Evolutionary conservation across 2,888 invertebrate species (phyloP).

Genomic region (Girardia tigrina): DNA sequence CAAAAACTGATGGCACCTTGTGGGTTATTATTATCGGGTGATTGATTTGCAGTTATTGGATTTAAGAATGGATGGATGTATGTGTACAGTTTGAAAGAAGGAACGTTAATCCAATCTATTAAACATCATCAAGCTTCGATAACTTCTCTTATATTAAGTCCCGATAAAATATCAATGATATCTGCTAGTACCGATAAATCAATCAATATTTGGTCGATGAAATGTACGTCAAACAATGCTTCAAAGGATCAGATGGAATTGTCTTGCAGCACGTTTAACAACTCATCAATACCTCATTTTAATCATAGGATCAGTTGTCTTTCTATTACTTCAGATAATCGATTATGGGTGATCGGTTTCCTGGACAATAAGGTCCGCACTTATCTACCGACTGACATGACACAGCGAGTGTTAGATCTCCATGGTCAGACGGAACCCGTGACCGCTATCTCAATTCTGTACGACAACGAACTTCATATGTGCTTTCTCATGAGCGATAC

Average conservation of each 20-base stretch:
- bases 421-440: constrained; percentile 93
- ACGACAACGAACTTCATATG: too few relatives aligned
- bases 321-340: not conserved
- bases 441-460: constrained; percentile 76
- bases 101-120: not conserved
- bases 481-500: too few relatives aligned
- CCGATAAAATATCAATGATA: not conserved
- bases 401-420: constrained; percentile 54
- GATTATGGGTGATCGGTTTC: not conserved
- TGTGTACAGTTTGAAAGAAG: not conserved
- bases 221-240: not conserved
- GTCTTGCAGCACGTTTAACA: not conserved
- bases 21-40: too few relatives aligned
- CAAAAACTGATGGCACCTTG: too few relatives aligned
- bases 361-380: not conserved
- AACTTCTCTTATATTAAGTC: not conserved
- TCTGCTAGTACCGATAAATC: not conserved
- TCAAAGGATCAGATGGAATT: not conserved
- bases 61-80: not conserved
- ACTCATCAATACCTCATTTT: too few relatives aligned
- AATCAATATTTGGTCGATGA: not conserved
- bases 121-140: not conserved
- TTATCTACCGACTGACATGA: not conserved
- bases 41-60: too few relatives aligned
- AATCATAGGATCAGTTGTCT: not conserved